These are phyloP conservation scores for Microtus californicus DNA, from an alignment of 2,797 vertebrate species.

Conservation along the genomic window DNA sequence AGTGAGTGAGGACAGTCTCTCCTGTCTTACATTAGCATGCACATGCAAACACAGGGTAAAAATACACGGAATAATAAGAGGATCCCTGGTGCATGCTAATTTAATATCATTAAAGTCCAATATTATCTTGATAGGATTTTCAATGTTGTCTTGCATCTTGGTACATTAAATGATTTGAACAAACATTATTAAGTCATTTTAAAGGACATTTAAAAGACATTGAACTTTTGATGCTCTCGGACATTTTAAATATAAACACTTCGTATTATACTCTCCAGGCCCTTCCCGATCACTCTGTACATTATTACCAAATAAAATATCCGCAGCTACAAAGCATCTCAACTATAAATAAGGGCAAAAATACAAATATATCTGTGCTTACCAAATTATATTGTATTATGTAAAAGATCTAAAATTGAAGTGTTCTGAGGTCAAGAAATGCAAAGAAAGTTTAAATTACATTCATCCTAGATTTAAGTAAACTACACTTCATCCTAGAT, in stretches of 20 bases:
- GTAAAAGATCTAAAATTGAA: constrained; percentile 17
- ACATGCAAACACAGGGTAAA: background rate
- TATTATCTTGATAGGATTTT: background rate
- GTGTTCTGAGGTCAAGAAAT: background rate
- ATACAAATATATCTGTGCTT: background rate
- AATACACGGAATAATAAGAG: background rate
- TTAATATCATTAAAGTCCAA: background rate
- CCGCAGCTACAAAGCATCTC: background rate
- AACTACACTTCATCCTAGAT: background rate
- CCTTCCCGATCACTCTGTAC: background rate
- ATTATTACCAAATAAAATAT: constrained; percentile 18
- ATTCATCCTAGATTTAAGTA: background rate
- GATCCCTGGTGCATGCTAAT: background rate
- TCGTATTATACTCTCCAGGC: background rate
- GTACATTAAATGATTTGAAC: background rate
- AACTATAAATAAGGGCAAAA: constrained; percentile 36
- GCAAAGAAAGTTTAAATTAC: constrained; percentile 20
- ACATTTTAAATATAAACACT: constrained; percentile 10
- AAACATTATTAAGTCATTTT: background rate
- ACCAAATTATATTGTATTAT: background rate
- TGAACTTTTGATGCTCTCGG: background rate
- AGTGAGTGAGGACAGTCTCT: background rate
- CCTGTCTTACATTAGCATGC: background rate
- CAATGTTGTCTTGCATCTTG: background rate
- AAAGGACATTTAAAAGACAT: constrained; percentile 29